Conservation (phyloP, 1,140 invertebrate genomes). For the Drosophila simulans region DNA sequence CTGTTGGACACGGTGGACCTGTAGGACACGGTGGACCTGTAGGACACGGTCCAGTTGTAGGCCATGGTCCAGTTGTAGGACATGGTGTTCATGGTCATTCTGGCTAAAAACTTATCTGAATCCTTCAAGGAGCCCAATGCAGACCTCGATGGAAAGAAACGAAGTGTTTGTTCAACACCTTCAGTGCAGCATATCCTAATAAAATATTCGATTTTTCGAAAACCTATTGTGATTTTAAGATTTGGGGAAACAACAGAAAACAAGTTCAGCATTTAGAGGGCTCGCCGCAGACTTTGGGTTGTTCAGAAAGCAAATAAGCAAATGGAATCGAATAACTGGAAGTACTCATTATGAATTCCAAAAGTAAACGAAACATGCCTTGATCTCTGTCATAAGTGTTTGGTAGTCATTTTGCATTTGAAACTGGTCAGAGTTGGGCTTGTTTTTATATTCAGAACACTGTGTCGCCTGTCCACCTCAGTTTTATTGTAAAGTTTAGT, state of each 20-base stretch:
- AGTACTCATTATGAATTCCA: too few relatives aligned
- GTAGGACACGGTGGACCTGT: neutral
- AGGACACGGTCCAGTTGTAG: neutral
- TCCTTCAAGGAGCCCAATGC: neutral
- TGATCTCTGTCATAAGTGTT: neutral
- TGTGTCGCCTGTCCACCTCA: constrained; percentile 2
- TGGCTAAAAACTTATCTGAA: neutral
- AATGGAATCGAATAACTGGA: neutral
- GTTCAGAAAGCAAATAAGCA: neutral
- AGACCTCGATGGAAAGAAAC: neutral
- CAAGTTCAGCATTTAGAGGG: neutral
- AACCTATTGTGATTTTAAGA: neutral
- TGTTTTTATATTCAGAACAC: constrained; percentile 20
- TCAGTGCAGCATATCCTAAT: constrained; percentile 4
- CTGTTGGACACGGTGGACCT: neutral
- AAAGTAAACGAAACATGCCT: neutral
- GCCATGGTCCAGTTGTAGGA: neutral
- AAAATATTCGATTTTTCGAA: constrained; percentile 17
- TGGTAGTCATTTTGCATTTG: neutral
- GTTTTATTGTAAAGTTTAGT: constrained; percentile 30
- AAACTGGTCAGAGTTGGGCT: constrained; percentile 13
- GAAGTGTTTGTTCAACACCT: neutral
- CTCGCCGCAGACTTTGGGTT: neutral
- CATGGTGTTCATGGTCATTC: neutral
- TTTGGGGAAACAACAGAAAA: neutral